Evolutionary conservation across 35 echinoderm and acorn worm genomes (phyloP).

Genomic region (Holothuria glaberrima): DNA sequence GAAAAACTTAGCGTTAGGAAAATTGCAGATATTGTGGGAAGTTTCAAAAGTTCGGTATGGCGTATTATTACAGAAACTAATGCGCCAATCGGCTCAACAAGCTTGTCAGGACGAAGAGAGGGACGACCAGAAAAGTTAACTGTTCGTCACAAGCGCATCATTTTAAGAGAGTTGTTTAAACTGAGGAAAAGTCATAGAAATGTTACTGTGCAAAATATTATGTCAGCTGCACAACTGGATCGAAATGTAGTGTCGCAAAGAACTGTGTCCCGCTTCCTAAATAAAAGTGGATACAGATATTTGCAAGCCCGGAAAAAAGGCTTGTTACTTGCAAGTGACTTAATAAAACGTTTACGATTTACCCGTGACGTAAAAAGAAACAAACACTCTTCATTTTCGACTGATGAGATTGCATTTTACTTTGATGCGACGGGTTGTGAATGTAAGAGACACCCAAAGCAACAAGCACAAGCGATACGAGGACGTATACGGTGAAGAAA

Average conservation of each 20-base stretch:
- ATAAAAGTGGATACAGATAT: neutral
- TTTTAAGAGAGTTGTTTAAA: conserved; percentile 3
- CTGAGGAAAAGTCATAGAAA: conserved; percentile 1
- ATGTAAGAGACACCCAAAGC: neutral
- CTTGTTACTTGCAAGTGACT: conserved; percentile 18
- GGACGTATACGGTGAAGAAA: neutral
- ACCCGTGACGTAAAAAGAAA: neutral
- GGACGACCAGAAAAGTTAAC: too few relatives aligned
- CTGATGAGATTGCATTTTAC: conserved; percentile 2
- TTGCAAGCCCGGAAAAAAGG: conserved; percentile 20
- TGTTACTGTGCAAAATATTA: neutral
- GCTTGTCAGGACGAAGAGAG: too few relatives aligned
- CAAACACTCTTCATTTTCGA: neutral
- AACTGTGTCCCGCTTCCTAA: neutral
- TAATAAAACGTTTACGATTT: neutral
- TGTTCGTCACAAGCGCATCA: neutral
- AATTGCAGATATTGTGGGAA: neutral
- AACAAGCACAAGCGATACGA: neutral
- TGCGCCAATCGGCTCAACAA: neutral
- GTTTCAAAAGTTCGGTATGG: neutral
- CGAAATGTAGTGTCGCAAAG: neutral
- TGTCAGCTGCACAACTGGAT: neutral
- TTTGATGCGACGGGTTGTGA: neutral
- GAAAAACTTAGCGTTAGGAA: neutral
- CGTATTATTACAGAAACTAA: neutral